These are phyloP conservation scores for Nanorana parkeri DNA, from an alignment of 2,113 vertebrate genomes.

Conservation along the genomic window DNA sequence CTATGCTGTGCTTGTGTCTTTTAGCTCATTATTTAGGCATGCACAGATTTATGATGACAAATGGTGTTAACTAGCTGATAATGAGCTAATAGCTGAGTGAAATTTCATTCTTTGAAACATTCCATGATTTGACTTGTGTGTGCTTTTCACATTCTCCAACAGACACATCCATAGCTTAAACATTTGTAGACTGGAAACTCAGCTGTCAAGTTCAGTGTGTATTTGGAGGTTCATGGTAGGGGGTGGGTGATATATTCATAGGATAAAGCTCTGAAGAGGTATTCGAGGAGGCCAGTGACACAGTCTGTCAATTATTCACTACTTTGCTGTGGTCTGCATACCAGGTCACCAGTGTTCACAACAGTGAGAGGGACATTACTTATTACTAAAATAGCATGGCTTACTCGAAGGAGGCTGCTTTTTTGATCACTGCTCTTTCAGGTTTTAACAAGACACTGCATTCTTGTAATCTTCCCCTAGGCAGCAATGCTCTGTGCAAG, in stretches of 20 bases:
- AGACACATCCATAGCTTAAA: slow-evolving; percentile 72
- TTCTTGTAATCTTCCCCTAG: slow-evolving; percentile 79
- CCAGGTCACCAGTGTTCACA: slow-evolving; percentile 69
- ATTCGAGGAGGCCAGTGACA: slow-evolving; percentile 71
- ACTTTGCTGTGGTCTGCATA: slow-evolving; percentile 69
- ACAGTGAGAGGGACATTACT: slow-evolving; percentile 70
- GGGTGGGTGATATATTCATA: slow-evolving; percentile 71
- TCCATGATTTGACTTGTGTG: slow-evolving; percentile 54
- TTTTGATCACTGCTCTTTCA: slow-evolving; percentile 69
- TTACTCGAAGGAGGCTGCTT: slow-evolving; percentile 63
- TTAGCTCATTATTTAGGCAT: slow-evolving; percentile 56
- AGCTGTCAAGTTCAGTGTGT: slow-evolving; percentile 62
- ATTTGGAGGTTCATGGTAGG: no score
- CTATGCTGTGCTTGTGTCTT: slow-evolving; percentile 57
- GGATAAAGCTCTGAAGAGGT: slow-evolving; percentile 71
- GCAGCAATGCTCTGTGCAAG: slow-evolving; percentile 68
- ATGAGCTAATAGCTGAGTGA: slow-evolving; percentile 51
- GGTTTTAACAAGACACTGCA: slow-evolving; percentile 79
- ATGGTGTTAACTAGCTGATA: slow-evolving; percentile 58
- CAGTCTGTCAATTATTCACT: slow-evolving; percentile 75
- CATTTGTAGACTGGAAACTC: slow-evolving; percentile 67
- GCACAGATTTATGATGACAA: slow-evolving; percentile 58
- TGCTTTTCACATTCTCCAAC: slow-evolving; percentile 53
- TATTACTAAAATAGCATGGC: slow-evolving; percentile 65
- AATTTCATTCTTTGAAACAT: slow-evolving; percentile 26